phyloP scores from a whole-genome alignment of 1,140 invertebrate species.

The Homalodisca vitripennis region DNA sequence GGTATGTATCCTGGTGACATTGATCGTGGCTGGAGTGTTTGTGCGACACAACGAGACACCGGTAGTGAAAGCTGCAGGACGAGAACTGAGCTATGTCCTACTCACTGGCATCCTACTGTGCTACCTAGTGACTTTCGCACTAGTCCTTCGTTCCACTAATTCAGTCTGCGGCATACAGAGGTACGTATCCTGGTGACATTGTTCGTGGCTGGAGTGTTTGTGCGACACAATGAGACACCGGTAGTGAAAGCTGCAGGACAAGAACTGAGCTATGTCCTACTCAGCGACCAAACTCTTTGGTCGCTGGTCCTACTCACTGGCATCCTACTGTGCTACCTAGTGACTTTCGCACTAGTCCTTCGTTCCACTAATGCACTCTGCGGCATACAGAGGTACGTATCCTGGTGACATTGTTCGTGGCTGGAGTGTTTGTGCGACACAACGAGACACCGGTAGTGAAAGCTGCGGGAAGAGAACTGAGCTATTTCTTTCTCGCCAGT shows the following conservation, averaged over 20 bases:
- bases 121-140: conserved; percentile 82
- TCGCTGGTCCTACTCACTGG: conserved; percentile 64
- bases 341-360: background rate
- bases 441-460: conserved; percentile 87
- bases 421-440: conserved; percentile 67
- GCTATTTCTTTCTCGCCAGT: conserved; percentile 82
- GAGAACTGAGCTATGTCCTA: conserved; percentile 86
- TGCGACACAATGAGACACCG: conserved; percentile 79
- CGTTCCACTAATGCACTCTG: background rate
- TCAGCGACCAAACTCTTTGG: conserved; percentile 86
- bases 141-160: conserved; percentile 75
- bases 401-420: conserved; percentile 66
- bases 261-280: conserved; percentile 83
- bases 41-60: conserved; percentile 77
- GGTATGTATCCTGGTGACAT: conserved; percentile 65
- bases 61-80: conserved; percentile 84
- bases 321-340: background rate
- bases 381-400: background rate
- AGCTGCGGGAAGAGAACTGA: conserved; percentile 85
- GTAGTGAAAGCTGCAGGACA: conserved; percentile 87
- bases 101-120: conserved; percentile 86
- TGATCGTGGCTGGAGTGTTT: conserved; percentile 65
- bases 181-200: conserved; percentile 64
- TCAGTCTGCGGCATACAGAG: conserved; percentile 76
- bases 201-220: conserved; percentile 65